Conservation (phyloP, 2,113 vertebrate species). For the Rattus rattus region DNA sequence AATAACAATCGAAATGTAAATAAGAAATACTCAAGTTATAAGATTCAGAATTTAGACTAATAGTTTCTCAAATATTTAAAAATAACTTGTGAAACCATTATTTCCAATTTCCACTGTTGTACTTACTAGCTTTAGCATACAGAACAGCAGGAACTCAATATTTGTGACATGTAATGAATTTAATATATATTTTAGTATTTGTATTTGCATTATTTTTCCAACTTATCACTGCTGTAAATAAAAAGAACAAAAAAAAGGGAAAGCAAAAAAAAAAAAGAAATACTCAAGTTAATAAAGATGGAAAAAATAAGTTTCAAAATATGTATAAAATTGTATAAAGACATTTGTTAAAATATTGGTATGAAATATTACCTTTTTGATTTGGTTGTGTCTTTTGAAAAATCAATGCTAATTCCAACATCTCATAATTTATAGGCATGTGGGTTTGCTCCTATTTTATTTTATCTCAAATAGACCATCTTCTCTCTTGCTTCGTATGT, state of each 20-base stretch:
- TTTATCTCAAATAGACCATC: background rate
- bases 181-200: background rate
- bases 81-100: conserved; percentile 37
- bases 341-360: background rate
- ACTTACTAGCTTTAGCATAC: conserved; percentile 39
- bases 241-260: background rate
- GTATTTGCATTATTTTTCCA: background rate
- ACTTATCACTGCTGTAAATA: background rate
- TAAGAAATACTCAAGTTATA: background rate
- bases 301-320: background rate
- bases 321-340: background rate
- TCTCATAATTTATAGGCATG: background rate
- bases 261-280: conserved; percentile 22
- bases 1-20: no score
- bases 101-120: conserved; percentile 48
- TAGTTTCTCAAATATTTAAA: conserved; percentile 43
- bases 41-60: conserved; percentile 19
- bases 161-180: background rate
- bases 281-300: no score
- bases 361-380: background rate
- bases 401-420: background rate
- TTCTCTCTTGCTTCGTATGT: background rate
- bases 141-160: conserved; percentile 36
- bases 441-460: background rate
- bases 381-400: background rate